Conservation (phyloP, 2,797 vertebrate genomes). For the Pipistrellus nathusii region DNA sequence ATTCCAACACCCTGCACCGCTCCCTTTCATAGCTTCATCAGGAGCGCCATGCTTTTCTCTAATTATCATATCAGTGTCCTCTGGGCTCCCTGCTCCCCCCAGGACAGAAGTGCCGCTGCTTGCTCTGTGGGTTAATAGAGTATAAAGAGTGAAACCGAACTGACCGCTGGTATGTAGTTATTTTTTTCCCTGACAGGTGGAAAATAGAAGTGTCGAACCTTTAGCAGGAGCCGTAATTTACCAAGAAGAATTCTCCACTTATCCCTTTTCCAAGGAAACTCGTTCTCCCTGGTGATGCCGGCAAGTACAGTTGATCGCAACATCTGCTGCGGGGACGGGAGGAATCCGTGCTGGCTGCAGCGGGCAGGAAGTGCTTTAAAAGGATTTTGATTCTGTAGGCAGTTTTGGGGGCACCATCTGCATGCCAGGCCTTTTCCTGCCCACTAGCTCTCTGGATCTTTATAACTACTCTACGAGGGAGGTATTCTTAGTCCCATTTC, state of each 20-base stretch:
- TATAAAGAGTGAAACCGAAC: conserved; percentile 63
- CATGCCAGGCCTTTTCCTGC: not conserved
- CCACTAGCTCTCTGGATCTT: not conserved
- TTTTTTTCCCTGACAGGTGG: conserved; percentile 74
- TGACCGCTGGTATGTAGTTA: conserved; percentile 70
- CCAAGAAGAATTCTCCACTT: conserved; percentile 68
- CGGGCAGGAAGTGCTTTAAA: not conserved
- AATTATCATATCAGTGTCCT: not conserved
- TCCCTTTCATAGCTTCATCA: conserved; percentile 48
- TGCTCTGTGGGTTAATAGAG: conserved; percentile 59
- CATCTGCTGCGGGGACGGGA: not conserved
- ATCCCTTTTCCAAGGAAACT: conserved; percentile 66
- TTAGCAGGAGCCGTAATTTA: conserved; percentile 74
- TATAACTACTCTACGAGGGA: not conserved
- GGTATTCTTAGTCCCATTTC: not conserved
- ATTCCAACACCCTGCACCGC: no score
- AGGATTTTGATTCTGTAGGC: conserved; percentile 17
- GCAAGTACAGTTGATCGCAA: not conserved
- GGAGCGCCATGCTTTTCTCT: not conserved
- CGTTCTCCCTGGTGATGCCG: not conserved
- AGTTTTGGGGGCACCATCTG: conserved; percentile 26
- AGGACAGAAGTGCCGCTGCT: not conserved
- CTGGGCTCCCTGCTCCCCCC: not conserved
- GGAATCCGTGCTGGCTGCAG: not conserved
- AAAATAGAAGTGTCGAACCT: conserved; percentile 79